Base-by-base conservation (phyloP, 2,888 invertebrate species). In the Eucera pruinosa region DNA sequence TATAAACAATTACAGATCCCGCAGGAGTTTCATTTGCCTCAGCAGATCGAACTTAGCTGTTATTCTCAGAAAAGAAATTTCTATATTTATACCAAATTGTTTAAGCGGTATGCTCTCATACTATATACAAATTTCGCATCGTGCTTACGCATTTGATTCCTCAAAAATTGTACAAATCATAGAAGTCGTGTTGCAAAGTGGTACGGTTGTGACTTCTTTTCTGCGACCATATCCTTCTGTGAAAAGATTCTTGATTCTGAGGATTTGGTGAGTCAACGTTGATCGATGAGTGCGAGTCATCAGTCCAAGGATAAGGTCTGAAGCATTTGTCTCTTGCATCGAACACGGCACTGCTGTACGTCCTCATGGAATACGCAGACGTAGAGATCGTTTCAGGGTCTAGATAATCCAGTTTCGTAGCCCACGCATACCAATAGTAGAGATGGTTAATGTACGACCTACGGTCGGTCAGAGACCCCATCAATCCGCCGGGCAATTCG, bases 381-480 rank as follows among this genome's bases (percentile, higher is more conserved):
- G 27, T 52, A 55, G 45, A 58, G 54, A 18, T 60, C 66, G 54
- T 54, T 62, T 62, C 58, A 62, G 57, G 64, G 55, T 64, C 62
- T 68, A 67, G 70, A 74, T 74, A 78, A 80, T 78, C 74, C 62
- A 78, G 69, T 78, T 78, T 73, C 48, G 67, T 64, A 41, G 62
- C 65, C 70, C 75, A 75, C 78, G 68, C 71, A 71, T 52, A 60
- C 57, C 50, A 64, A 69, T 74, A 64, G 47, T 5, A 43, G 52
- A 67, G 66, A 45, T 67, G 58, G 74, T 57, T 74, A 74, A 68
- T 68, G 78, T 45, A 62, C 70, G 54, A 60, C 58, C 60, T 50
- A 54, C 72, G 74, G 20, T 69, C 84, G 85, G 84, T 85, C 86
- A 83, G 76, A 76, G 83, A 87, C 84, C 85, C 76, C 80, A 66